Evolutionary conservation across 2,888 invertebrate species (phyloP), one percentile per base, ranked within the genome.

Genomic region (Papilio elwesi): DNA sequence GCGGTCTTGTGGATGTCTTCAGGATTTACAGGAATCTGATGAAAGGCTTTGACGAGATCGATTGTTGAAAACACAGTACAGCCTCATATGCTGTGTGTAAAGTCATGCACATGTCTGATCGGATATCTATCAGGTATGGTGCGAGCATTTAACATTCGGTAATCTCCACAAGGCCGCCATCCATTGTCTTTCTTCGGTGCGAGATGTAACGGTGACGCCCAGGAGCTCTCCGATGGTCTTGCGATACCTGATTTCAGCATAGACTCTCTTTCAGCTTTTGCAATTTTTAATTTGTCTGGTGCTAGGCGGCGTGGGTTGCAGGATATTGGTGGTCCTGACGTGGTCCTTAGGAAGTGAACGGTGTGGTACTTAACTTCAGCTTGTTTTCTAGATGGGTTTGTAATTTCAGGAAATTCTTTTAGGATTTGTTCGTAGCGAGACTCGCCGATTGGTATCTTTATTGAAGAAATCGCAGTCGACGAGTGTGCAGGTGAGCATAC

Each of bases 1-100:
- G 81, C 84, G 0, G 84, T 84, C 74, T 85, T 84, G 0, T 55
- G 59, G 6, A 87, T 78, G 72, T 88, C 83, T 9, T 80, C 81
- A 43, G 74, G 64, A 0, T 74, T 63, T 3, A 86, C 78, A 7
- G 84, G 85, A 16, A 90, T 86, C 63, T 87, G 85, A 68, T 84
- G 76, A 71, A 80, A 91, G 3, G 43, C 2, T 55, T 75, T 8
- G 64, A 68, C 36, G 70, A 73, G 6, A 73, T 26, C 70, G 72
- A n/a, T n/a, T n/a, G n/a, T n/a, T n/a, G n/a, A n/a, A n/a, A n/a
- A n/a, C n/a, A n/a, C n/a, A n/a, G n/a, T n/a, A n/a, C n/a, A n/a
- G n/a, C n/a, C n/a, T 10, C 73, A 9, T 4, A 76, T 12, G 5
- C 59, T 53, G 13, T 76, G 71, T 4, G 76, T 11, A 62, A 74